Base-by-base conservation (phyloP, 2,797 vertebrate species). In the Neosilurus mollespiculum region DNA sequence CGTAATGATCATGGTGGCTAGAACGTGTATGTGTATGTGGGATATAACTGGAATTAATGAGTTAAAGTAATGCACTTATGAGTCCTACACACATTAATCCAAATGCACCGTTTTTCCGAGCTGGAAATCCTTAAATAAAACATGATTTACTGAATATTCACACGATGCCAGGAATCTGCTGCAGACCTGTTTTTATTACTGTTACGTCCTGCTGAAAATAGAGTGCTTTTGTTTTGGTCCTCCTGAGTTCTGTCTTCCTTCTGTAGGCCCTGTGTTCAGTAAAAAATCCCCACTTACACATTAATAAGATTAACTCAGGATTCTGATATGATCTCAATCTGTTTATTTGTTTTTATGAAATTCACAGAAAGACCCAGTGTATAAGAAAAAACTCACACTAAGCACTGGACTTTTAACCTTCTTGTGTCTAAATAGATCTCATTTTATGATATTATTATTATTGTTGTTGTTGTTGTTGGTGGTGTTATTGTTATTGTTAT, bases 91-190 rank as follows among this genome's bases (percentile, higher is more conserved):
- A 18, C 51, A 85, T n/a, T 82, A 80, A 43, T 43, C 37, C 37
- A 2, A 43, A 2, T 22, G 54, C 11, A 9, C 7, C 54, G 22
- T 84, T 84, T 86, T 62, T 83, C 84, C 82, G 85, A 79, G 73
- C 83, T 71, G 49, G 82, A 86, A 87, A 88, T 82, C 85, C 62
- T 84, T 91, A 43, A 91, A 91, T 89, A 89, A 92, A 90, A 89
- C 9, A 93, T 88, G 72, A 53, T 82, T 86, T 85, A 86, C 16
- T 83, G 82, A 91, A 91, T 90, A 87, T 92, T 86, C 78, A 88
- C 61, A 62, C 81, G 12, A 49, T 26, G 59, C 30, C 56, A 59
- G 18, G 51, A 78, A 30, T 65, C 43, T 66, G 54, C 34, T 78
- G 59, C 61, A 72, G 80, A 82, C 64, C 72, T 37, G 2, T 69